Base-by-base conservation (phyloP, 2,797 vertebrate genomes). In the Gymnocypris eckloni region DNA sequence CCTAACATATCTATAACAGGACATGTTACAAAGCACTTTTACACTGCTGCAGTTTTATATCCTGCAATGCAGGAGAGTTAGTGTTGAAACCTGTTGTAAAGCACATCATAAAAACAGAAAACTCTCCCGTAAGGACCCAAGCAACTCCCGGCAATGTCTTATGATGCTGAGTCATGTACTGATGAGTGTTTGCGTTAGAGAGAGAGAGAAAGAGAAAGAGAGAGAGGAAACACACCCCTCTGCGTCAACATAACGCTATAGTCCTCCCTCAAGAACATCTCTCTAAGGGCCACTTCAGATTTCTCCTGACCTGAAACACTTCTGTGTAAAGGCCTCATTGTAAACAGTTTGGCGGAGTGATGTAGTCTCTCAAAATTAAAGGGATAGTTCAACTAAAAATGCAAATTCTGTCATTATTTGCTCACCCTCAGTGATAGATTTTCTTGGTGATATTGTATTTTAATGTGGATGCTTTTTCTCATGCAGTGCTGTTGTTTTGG, bases 81-180 rank as follows among this genome's bases (percentile, higher is more conserved):
- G 15, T 20, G 72, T 67, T 77, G n/a, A 77, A 52, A 25, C 22
- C 72, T 28, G 18, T 52, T 77, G 64, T 28, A 52, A 76, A 76
- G 77, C 77, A 18, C 15, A 18, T 75, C 83, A 89, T 70, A 79
- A 73, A 82, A 45, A 66, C 79, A 86, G 79, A 73, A 18, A 71
- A 75, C 81, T 77, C 78, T 82, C 64, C 59, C 25, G 22, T 75
- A 54, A 66, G 81, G 84, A 67, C 78, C 39, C 6, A 6, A 39
- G 50, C 33, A n/a, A 56, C 52, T 77, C 59, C 78, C 15, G 48
- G 71, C 80, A 56, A 78, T 80, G 86, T 78, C 79, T 86, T 73
- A 33, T 73, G 71, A 79, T 89, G 88, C 88, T 89, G 89, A 90
- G 88, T 90, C 89, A 90, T 86, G 79, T 82, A 71, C 56, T 52